Percentiles rank a stretch among this genome's conserved stretches.
Evolutionary conservation across 2,113 vertebrate species (phyloP).

Genomic region (Oostethus manadensis): DNA sequence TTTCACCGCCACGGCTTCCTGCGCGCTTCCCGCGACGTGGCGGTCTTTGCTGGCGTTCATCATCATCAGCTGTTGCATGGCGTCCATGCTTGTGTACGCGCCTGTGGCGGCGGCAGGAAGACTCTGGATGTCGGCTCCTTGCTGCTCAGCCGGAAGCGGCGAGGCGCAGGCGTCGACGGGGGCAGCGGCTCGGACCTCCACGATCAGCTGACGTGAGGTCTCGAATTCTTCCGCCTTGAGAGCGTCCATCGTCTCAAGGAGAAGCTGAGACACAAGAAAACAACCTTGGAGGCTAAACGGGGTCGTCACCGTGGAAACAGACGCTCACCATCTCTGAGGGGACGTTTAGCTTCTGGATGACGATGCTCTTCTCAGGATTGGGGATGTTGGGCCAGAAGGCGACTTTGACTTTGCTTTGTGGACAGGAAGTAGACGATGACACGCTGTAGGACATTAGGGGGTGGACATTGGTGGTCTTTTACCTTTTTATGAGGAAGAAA

Average conservation of each 20-base stretch:
- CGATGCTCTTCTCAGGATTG: neutral
- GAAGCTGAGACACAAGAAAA: neutral
- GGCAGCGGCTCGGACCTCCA: neutral
- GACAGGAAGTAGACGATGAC: neutral
- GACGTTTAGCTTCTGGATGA: neutral
- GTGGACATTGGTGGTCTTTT: neutral
- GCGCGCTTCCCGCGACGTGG: neutral
- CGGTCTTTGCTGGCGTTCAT: no score
- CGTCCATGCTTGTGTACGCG: slow-evolving; percentile 1
- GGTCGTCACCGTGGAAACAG: neutral
- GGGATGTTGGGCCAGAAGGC: slow-evolving; percentile 1
- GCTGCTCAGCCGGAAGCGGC: neutral
- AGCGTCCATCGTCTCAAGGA: neutral
- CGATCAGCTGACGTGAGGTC: neutral
- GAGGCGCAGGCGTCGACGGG: neutral
- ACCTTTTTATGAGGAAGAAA: neutral
- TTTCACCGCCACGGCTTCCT: no score
- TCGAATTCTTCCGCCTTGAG: slow-evolving; percentile 3
- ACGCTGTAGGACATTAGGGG: no score
- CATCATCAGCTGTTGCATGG: slow-evolving; percentile 7
- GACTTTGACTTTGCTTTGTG: neutral
- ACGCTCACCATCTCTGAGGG: neutral
- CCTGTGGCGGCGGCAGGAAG: neutral
- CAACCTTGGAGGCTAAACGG: no score
- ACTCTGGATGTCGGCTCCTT: neutral